A percentile compares a stretch with the other conserved stretches of the same genome.
Conservation (phyloP, 2,113 vertebrate genomes). For the Gavialis gangeticus region DNA sequence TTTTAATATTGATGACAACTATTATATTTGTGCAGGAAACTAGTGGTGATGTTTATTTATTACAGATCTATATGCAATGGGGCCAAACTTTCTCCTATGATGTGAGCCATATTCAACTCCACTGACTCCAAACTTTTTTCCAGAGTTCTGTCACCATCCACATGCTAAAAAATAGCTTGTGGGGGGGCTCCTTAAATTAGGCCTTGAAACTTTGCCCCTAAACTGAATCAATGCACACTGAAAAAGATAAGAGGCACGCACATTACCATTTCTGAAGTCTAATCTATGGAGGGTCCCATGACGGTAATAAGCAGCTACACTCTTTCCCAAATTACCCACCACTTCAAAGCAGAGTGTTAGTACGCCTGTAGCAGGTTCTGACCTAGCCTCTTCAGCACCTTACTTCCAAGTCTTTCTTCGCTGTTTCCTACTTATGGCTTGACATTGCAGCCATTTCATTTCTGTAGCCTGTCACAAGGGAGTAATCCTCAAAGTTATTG, state of each 20-base stretch:
- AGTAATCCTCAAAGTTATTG: background rate
- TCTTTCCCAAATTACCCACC: background rate
- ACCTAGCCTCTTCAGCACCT: background rate
- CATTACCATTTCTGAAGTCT: background rate
- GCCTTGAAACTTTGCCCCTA: background rate
- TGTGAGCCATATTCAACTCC: background rate
- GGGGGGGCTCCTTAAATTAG: background rate
- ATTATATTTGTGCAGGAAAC: background rate
- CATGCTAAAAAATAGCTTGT: background rate
- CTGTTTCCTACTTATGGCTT: background rate
- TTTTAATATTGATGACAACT: background rate
- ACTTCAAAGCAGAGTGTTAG: slow-evolving; percentile 20
- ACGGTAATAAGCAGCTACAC: background rate
- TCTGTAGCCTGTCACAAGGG: slow-evolving; percentile 9
- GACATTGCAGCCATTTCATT: background rate
- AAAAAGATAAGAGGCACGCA: background rate
- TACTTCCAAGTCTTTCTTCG: background rate
- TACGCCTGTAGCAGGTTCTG: background rate
- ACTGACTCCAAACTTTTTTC: background rate
- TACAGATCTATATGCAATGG: background rate
- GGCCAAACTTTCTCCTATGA: background rate
- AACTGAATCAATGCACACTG: background rate
- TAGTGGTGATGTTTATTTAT: background rate
- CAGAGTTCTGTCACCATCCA: background rate
- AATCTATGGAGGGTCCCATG: background rate